Evolutionary conservation across 2,888 invertebrate genomes (phyloP).

Genomic region (Tricholauxania praeusta): DNA sequence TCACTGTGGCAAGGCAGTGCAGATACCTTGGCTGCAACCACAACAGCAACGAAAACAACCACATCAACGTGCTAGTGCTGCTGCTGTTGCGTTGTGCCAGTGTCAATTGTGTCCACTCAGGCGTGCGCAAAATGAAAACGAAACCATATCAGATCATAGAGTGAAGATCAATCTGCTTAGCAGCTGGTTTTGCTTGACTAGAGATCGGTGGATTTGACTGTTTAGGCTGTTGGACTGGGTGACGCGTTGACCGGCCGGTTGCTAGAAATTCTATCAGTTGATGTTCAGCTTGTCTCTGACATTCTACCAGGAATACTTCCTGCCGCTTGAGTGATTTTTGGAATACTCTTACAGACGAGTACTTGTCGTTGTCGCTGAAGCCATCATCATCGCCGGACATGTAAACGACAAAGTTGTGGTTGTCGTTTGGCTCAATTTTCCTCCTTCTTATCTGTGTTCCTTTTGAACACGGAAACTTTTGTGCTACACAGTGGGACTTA

Average conservation of each 20-base stretch:
- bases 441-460: background rate
- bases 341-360: constrained; percentile 22
- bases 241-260: background rate
- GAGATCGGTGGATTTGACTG: background rate
- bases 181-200: constrained; percentile 36
- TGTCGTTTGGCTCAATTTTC: background rate
- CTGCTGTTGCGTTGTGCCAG: constrained; percentile 14
- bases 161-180: constrained; percentile 57
- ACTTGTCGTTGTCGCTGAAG: background rate
- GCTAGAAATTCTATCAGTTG: background rate
- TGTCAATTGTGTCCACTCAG: constrained; percentile 35
- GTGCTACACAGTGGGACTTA: too few relatives aligned
- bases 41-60: constrained; percentile 28
- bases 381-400: background rate
- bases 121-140: constrained; percentile 45
- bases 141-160: constrained; percentile 45
- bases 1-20: constrained; percentile 2
- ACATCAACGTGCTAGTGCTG: constrained; percentile 51
- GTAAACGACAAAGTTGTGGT: constrained; percentile 21
- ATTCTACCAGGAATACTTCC: constrained; percentile 38
- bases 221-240: background rate
- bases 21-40: constrained; percentile 41
- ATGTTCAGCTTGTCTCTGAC: constrained; percentile 19
- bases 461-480: background rate
- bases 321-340: constrained; percentile 44